phyloP scores from a whole-genome alignment of 2,797 vertebrate genomes.

The Falco rusticolus region DNA sequence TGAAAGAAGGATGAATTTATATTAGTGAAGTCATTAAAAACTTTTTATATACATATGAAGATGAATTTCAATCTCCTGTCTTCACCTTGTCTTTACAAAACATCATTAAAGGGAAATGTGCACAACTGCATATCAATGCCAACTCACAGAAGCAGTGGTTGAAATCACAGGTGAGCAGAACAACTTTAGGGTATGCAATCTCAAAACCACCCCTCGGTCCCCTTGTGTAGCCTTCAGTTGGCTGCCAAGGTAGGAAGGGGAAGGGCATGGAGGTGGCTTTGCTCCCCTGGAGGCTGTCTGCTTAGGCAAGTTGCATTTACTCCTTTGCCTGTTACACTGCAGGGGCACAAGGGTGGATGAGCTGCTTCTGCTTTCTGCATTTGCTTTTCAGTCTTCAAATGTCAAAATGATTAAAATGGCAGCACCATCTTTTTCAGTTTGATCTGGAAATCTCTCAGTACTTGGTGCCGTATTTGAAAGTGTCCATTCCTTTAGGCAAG shows the following conservation, averaged over 20 bases:
- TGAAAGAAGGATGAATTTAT: neutral
- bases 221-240: neutral
- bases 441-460: neutral
- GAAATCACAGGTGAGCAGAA: neutral
- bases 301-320: neutral
- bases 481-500: neutral
- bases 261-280: neutral
- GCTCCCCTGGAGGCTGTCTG: neutral
- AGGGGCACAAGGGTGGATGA: neutral
- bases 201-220: neutral
- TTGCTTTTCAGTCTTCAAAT: neutral
- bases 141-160: neutral
- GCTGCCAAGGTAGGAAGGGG: neutral
- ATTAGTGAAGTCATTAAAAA: neutral
- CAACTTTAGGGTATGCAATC: neutral
- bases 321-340: neutral
- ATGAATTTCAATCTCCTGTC: neutral
- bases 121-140: neutral
- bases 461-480: neutral
- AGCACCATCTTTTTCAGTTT: neutral
- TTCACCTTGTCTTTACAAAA: neutral
- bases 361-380: neutral
- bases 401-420: neutral
- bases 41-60: neutral
- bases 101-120: neutral